Conservation (phyloP, 2,888 invertebrate species). For the Hypercompe scribonia region DNA sequence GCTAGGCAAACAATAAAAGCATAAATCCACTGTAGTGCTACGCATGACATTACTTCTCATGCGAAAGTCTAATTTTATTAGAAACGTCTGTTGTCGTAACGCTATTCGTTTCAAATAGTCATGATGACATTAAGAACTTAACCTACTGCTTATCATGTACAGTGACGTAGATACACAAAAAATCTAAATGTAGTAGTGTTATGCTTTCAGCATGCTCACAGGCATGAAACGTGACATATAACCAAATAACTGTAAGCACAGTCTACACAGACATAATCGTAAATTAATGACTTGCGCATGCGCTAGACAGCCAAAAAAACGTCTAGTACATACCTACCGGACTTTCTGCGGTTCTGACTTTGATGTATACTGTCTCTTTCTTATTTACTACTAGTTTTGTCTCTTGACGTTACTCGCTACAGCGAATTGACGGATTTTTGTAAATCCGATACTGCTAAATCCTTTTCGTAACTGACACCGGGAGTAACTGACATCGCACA, state of each 20-base stretch:
- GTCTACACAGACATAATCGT: constrained; percentile 66
- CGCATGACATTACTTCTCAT: no score
- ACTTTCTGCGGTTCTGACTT: constrained; percentile 36
- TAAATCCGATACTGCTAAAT: no score
- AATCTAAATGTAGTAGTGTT: constrained; percentile 34
- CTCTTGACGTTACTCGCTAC: background rate
- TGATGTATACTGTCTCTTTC: constrained; percentile 26
- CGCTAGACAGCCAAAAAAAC: constrained; percentile 40
- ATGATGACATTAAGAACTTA: constrained; percentile 2
- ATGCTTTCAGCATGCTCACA: constrained; percentile 58
- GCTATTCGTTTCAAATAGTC: no score
- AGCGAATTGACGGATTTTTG: no score
- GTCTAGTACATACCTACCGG: constrained; percentile 27
- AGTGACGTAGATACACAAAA: constrained; percentile 30
- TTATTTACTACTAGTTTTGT: background rate
- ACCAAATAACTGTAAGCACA: constrained; percentile 51
- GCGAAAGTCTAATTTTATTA: no score
- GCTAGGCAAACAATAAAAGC: no score
- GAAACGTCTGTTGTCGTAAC: no score
- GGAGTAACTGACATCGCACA: no score
- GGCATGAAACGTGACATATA: constrained; percentile 62
- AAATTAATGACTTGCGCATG: constrained; percentile 71
- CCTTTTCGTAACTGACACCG: no score
- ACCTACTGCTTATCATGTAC: constrained; percentile 13
- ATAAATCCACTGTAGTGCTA: no score